phyloP scores from a whole-genome alignment of 2,113 vertebrate species.

The Balaeniceps rex region DNA sequence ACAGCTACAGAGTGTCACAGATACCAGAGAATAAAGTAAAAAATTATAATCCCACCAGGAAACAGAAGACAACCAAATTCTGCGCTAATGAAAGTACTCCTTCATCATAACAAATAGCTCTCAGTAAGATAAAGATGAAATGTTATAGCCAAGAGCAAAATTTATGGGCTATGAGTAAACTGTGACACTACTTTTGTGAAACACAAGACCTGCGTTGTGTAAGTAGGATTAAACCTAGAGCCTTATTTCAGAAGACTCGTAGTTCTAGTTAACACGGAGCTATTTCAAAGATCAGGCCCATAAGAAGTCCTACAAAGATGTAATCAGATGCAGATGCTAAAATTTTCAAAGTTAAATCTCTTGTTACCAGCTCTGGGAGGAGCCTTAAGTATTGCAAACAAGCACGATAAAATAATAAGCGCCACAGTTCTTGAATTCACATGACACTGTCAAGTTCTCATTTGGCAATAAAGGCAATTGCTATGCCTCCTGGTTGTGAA shows the following conservation, averaged over 20 bases:
- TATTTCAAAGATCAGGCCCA: background rate
- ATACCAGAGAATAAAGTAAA: background rate
- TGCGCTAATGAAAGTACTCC: background rate
- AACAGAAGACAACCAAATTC: background rate
- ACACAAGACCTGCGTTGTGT: background rate
- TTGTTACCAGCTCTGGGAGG: background rate
- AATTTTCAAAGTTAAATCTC: conserved; percentile 9
- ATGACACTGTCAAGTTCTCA: background rate
- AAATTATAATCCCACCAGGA: background rate
- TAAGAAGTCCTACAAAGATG: background rate
- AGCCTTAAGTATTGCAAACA: background rate
- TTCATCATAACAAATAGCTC: background rate
- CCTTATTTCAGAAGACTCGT: background rate
- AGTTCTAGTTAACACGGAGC: background rate
- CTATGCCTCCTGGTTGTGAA: background rate
- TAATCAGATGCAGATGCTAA: conserved; percentile 35
- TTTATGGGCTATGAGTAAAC: background rate
- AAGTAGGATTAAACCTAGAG: background rate
- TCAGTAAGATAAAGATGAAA: conserved; percentile 18
- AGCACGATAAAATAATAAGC: conserved; percentile 7
- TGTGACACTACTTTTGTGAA: background rate
- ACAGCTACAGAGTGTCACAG: background rate
- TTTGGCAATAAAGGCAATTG: background rate
- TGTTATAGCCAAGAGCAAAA: background rate
- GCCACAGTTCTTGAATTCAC: background rate